Evolutionary conservation across 2,113 vertebrate genomes (phyloP).

Genomic region (Brachyistius frenatus): DNA sequence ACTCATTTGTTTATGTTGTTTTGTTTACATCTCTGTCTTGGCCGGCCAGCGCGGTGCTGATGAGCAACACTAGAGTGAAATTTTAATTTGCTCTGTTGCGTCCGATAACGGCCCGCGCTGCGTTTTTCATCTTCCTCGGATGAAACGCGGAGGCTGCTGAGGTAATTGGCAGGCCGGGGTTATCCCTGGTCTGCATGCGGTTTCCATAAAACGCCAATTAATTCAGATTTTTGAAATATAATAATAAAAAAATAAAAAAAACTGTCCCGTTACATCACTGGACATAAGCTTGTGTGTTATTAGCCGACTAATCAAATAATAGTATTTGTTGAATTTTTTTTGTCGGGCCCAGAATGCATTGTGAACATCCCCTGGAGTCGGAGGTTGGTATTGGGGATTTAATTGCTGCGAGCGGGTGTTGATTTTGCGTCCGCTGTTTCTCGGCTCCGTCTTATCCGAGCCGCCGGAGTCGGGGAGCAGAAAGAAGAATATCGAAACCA

Average conservation of each 20-base stretch:
- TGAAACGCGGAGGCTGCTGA: conserved; percentile 73
- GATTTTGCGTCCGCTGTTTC: conserved; percentile 76
- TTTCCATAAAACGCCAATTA: conserved; percentile 80
- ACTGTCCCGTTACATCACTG: conserved; percentile 61
- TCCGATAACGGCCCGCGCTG: conserved; percentile 76
- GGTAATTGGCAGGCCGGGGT: conserved; percentile 83
- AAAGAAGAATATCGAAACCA: conserved; percentile 53
- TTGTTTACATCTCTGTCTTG: conserved; percentile 79
- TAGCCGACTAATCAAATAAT: conserved; percentile 70
- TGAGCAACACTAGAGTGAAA: conserved; percentile 82
- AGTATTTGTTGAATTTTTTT: not conserved
- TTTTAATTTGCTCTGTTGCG: conserved; percentile 85
- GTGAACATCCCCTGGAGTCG: conserved; percentile 62
- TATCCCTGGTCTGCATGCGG: conserved; percentile 75
- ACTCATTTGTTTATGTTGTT: conserved; percentile 71
- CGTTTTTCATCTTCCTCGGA: conserved; percentile 80
- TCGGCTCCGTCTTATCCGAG: conserved; percentile 51
- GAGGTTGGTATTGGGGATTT: conserved; percentile 72
- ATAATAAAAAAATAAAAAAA: not conserved
- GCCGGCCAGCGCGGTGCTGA: conserved; percentile 71
- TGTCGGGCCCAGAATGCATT: conserved; percentile 40
- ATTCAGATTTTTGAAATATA: conserved; percentile 63
- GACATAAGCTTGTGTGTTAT: conserved; percentile 56
- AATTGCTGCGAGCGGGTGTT: conserved; percentile 66
- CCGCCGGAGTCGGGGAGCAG: conserved; percentile 49